Percentiles rank a stretch among this genome's conserved stretches.
These are phyloP conservation scores for Drosophila yooni DNA, from an alignment of 2,888 invertebrate genomes.

Conservation along the genomic window DNA sequence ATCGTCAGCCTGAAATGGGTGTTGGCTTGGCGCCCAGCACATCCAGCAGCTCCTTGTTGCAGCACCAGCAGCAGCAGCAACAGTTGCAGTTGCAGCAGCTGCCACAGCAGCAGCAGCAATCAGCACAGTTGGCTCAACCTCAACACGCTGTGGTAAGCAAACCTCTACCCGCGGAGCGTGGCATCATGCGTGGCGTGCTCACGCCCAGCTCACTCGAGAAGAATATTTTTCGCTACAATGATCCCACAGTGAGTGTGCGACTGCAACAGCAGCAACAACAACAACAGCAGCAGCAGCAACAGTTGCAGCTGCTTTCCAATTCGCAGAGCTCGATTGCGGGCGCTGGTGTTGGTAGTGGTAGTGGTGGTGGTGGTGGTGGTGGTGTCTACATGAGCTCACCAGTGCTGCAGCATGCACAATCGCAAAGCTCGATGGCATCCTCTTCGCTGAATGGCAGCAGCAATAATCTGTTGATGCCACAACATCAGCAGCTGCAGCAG, in stretches of 20 bases:
- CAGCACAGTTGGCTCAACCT: slow-evolving; percentile 75
- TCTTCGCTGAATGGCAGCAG: slow-evolving; percentile 81
- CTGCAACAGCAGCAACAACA: slow-evolving; percentile 74
- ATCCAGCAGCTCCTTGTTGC: slow-evolving; percentile 28
- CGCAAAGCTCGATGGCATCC: slow-evolving; percentile 84
- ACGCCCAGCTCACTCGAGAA: slow-evolving; percentile 85
- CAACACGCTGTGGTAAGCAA: slow-evolving; percentile 82
- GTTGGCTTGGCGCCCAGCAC: slow-evolving; percentile 29
- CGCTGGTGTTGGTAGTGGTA: not conserved
- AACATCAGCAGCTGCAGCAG: slow-evolving; percentile 56
- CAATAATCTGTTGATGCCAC: slow-evolving; percentile 67
- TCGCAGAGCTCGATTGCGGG: slow-evolving; percentile 82
- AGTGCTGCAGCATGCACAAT: slow-evolving; percentile 84
- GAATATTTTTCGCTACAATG: slow-evolving; percentile 85
- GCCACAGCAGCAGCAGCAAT: slow-evolving; percentile 32
- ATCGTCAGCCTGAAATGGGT: slow-evolving; percentile 83
- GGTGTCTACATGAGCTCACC: slow-evolving; percentile 64
- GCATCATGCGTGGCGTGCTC: slow-evolving; percentile 84
- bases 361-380: slow-evolving; percentile 29
- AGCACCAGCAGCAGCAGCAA: slow-evolving; percentile 31
- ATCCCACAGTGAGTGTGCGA: slow-evolving; percentile 84
- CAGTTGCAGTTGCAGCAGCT: slow-evolving; percentile 68
- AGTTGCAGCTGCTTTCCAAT: slow-evolving; percentile 75
- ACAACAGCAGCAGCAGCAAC: slow-evolving; percentile 63
- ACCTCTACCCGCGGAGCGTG: slow-evolving; percentile 82